These are phyloP conservation scores for Lucilia sericata DNA, from an alignment of 1,140 invertebrate genomes.

Conservation along the genomic window DNA sequence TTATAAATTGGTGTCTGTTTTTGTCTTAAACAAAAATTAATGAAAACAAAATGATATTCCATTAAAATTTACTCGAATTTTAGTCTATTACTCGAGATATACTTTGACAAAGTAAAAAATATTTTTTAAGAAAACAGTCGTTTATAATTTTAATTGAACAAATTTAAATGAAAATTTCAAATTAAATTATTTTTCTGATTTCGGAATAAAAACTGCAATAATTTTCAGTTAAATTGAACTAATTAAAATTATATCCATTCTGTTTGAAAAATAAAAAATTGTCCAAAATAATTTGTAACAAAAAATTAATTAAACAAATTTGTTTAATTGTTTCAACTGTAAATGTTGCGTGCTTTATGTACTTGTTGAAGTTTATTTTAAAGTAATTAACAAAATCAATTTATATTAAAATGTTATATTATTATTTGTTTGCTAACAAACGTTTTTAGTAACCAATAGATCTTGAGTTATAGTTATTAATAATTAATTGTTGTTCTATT, in stretches of 20 bases:
- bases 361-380: slow-evolving; percentile 15
- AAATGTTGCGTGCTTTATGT: slow-evolving; percentile 35
- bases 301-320: not conserved
- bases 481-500: not conserved
- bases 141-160: slow-evolving; percentile 65
- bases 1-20: slow-evolving; percentile 34
- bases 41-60: not conserved
- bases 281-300: not conserved
- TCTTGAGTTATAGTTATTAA: not conserved
- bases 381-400: not conserved
- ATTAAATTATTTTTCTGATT: not conserved
- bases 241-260: slow-evolving; percentile 36
- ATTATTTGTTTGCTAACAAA: no score
- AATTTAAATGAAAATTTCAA: slow-evolving; percentile 45
- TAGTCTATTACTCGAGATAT: slow-evolving; percentile 68
- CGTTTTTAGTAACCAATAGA: not conserved
- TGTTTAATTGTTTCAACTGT: not conserved
- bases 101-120: slow-evolving; percentile 65
- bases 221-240: slow-evolving; percentile 4
- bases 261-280: not conserved
- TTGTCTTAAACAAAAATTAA: not conserved
- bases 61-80: slow-evolving; percentile 65
- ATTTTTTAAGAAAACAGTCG: slow-evolving; percentile 58
- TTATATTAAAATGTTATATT: not conserved
- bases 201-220: not conserved